A percentile compares a stretch with the other conserved stretches of the same genome.
phyloP scores from a whole-genome alignment of 2,113 vertebrate genomes.

The Fregetta grallaria region DNA sequence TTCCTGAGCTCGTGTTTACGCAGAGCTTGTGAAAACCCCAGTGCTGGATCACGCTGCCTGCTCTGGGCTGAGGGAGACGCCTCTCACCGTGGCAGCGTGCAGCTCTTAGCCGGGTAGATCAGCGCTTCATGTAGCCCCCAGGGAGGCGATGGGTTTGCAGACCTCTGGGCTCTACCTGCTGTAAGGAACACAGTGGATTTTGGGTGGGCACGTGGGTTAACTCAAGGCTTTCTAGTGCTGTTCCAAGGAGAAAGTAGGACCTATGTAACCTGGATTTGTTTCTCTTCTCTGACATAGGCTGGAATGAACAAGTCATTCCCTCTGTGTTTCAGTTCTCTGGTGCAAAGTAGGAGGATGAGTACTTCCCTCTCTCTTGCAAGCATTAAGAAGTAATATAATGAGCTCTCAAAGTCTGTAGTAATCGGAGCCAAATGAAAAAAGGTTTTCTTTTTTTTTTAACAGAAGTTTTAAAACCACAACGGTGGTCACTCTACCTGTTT shows the following conservation, averaged over 20 bases:
- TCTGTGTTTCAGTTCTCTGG: not conserved
- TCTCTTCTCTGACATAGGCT: not conserved
- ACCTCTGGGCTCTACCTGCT: not conserved
- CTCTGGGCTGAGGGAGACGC: accelerated
- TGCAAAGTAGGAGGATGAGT: accelerated
- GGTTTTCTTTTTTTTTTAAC: not conserved
- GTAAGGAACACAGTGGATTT: not conserved
- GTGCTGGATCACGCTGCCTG: not conserved
- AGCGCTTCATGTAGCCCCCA: not conserved
- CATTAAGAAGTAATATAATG: not conserved
- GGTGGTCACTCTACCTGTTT: not conserved
- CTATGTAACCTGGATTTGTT: not conserved
- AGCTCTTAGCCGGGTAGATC: not conserved
- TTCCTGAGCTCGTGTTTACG: conserved; percentile 22
- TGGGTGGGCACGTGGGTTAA: not conserved
- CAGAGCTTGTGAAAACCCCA: not conserved
- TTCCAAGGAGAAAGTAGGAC: not conserved
- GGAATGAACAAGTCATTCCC: not conserved
- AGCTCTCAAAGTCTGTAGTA: not conserved
- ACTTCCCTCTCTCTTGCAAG: not conserved
- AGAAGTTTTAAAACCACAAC: not conserved
- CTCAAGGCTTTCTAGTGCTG: not conserved
- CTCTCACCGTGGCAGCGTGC: accelerated
- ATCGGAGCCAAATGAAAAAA: not conserved
- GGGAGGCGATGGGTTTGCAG: not conserved